Conservation (phyloP, 2,888 invertebrate species). For the Digitonthophagus gazella region DNA sequence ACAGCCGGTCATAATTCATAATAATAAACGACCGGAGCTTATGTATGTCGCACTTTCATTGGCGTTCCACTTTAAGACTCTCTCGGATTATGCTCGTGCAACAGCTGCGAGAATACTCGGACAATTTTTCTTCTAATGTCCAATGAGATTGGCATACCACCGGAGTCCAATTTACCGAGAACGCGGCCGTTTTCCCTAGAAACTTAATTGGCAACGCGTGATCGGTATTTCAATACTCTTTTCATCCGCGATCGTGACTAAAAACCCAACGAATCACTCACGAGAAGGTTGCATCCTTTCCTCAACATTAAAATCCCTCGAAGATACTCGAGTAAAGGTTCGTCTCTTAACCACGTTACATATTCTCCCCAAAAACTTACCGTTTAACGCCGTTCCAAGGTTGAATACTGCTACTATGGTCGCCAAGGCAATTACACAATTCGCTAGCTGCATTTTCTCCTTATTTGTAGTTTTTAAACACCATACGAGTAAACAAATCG, state of each 20-base stretch:
- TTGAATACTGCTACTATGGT: not conserved
- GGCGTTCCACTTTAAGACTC: not conserved
- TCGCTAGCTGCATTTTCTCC: not conserved
- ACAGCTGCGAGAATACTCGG: not conserved
- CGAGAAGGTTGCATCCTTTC: not conserved
- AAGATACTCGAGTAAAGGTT: not conserved
- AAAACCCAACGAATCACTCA: not conserved
- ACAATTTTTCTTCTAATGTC: not conserved
- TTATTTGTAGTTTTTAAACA: not conserved
- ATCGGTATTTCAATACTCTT: not conserved
- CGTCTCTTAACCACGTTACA: not conserved
- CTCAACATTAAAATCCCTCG: not conserved
- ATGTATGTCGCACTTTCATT: not conserved
- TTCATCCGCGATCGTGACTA: not conserved
- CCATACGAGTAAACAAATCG: not conserved
- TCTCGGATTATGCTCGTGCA: not conserved
- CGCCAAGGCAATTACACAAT: not conserved
- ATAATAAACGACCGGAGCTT: not conserved
- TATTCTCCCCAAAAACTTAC: not conserved
- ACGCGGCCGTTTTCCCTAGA: not conserved
- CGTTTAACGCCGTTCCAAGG: not conserved
- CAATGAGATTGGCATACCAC: not conserved
- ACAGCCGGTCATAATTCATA: not conserved
- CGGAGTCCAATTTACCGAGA: not conserved
- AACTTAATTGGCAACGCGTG: not conserved